These are phyloP conservation scores for Pedionomus torquatus DNA, from an alignment of 2,113 vertebrate species.

Conservation along the genomic window DNA sequence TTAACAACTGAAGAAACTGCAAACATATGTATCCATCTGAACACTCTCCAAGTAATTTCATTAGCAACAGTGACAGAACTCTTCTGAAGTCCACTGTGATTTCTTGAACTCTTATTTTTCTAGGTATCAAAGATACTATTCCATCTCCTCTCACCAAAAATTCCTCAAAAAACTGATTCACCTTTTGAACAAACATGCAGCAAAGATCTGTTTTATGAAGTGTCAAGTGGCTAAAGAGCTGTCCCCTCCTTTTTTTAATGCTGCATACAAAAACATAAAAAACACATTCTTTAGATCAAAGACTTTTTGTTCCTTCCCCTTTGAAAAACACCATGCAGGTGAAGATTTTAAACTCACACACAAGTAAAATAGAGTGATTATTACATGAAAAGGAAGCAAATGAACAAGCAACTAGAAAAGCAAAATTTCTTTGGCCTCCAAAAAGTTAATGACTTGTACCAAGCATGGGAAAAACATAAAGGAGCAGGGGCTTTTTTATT, in stretches of 20 bases:
- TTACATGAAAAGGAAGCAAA: background rate
- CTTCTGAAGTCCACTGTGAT: background rate
- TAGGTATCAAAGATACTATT: background rate
- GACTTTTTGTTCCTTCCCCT: background rate
- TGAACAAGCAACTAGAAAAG: background rate
- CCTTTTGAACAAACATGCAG: background rate
- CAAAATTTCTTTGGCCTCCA: background rate
- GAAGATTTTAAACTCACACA: background rate
- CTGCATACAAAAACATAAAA: background rate
- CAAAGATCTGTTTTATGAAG: background rate
- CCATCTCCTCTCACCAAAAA: background rate
- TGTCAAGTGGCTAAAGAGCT: background rate
- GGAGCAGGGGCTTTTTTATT: background rate
- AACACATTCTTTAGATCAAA: background rate
- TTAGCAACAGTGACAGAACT: background rate
- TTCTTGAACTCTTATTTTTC: background rate
- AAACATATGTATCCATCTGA: background rate
- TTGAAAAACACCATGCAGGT: background rate
- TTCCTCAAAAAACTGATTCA: background rate
- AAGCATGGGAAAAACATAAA: background rate
- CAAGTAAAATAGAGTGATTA: background rate
- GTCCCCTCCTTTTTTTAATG: background rate
- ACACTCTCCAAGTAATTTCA: background rate
- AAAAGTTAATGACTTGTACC: background rate
- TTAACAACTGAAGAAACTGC: background rate